These are phyloP conservation scores for Scrobipalpa atriplicella DNA, from an alignment of 2,888 invertebrate genomes.

Conservation along the genomic window DNA sequence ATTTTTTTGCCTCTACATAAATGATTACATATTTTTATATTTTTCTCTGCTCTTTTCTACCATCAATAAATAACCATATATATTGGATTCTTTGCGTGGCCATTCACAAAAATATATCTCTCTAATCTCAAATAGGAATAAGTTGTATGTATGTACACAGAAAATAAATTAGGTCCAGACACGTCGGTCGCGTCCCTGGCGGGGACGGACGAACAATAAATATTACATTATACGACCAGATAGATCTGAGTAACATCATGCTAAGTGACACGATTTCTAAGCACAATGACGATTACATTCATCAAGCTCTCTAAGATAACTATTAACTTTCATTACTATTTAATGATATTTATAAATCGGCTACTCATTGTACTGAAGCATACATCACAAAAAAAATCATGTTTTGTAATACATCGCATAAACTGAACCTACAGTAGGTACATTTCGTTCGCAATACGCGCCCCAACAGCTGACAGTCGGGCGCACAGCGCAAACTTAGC, in stretches of 20 bases:
- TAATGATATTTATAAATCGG: conserved; percentile 69
- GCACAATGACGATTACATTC: conserved; percentile 81
- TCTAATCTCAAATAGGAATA: conserved; percentile 63
- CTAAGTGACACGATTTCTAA: conserved; percentile 76
- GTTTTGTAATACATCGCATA: conserved; percentile 31
- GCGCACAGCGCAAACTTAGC: conserved; percentile 18
- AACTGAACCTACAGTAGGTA: conserved; percentile 29
- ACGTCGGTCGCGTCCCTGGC: conserved; percentile 37
- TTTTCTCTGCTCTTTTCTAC: conserved; percentile 35
- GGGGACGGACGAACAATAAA: conserved; percentile 44
- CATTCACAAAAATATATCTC: conserved; percentile 55
- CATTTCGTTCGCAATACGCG: conserved; percentile 6
- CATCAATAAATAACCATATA: conserved; percentile 34
- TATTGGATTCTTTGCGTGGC: conserved; percentile 44
- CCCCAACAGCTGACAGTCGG: neutral
- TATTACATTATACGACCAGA: conserved; percentile 58
- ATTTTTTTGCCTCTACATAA: conserved; percentile 20
- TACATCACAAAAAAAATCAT: conserved; percentile 65
- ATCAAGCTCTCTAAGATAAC: conserved; percentile 79
- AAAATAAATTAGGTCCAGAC: conserved; percentile 40
- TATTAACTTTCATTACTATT: conserved; percentile 70
- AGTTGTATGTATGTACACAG: conserved; percentile 49
- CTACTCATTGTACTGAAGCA: conserved; percentile 78
- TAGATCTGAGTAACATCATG: conserved; percentile 71
- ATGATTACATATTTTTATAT: conserved; percentile 29